Evolutionary conservation across 2,888 invertebrate genomes (phyloP).

Genomic region (Drosophila incognita): DNA sequence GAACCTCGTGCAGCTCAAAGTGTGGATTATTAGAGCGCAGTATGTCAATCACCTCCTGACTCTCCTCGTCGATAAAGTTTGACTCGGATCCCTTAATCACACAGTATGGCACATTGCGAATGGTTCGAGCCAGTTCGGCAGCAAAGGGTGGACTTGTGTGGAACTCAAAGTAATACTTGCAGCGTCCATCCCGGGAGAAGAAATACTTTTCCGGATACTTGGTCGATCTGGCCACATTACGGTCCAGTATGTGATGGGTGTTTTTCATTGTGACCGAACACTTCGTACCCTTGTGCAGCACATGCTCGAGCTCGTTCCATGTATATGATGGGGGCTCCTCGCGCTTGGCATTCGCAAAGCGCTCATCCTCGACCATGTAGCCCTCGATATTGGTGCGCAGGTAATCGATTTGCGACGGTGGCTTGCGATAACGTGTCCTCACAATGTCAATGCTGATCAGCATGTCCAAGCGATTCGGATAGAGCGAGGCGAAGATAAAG

Average conservation of each 20-base stretch:
- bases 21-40: slow-evolving; percentile 86
- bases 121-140: slow-evolving; percentile 86
- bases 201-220: slow-evolving; percentile 87
- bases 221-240: slow-evolving; percentile 87
- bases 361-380: slow-evolving; percentile 85
- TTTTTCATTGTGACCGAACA: slow-evolving; percentile 87
- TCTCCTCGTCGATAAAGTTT: slow-evolving; percentile 86
- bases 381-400: slow-evolving; percentile 84
- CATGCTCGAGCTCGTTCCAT: slow-evolving; percentile 87
- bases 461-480: slow-evolving; percentile 84
- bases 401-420: slow-evolving; percentile 62
- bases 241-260: slow-evolving; percentile 86
- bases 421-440: slow-evolving; percentile 65
- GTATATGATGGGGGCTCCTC: slow-evolving; percentile 88
- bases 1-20: slow-evolving; percentile 87
- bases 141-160: slow-evolving; percentile 85
- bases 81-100: slow-evolving; percentile 88
- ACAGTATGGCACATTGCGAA: slow-evolving; percentile 88
- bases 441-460: slow-evolving; percentile 83
- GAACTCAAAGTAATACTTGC: slow-evolving; percentile 79
- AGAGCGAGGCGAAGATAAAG: slow-evolving; percentile 88
- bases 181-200: slow-evolving; percentile 82
- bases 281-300: slow-evolving; percentile 86
- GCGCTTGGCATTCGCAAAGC: slow-evolving; percentile 72
- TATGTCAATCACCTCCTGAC: slow-evolving; percentile 86